A percentile compares a stretch with the other conserved stretches of the same genome.
These are phyloP conservation scores for Steinernema scapterisci DNA, from an alignment of 2,888 invertebrate genomes.

Conservation along the genomic window DNA sequence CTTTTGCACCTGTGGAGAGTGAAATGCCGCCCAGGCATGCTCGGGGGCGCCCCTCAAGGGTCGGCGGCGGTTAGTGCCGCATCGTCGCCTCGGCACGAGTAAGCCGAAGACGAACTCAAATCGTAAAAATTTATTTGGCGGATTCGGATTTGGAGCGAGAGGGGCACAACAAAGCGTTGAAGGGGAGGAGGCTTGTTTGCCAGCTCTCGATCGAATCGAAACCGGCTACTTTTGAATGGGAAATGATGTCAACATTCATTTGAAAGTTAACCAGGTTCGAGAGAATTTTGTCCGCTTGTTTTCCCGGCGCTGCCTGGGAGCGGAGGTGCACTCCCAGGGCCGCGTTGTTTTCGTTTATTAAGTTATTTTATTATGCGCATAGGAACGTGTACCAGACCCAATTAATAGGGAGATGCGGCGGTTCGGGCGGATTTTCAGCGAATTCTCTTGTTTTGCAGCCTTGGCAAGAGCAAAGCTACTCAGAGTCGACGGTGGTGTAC, in stretches of 20 bases:
- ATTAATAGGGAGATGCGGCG: too few relatives aligned
- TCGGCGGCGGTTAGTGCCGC: background rate
- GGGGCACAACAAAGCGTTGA: background rate
- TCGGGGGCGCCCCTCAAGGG: background rate
- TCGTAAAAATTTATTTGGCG: background rate
- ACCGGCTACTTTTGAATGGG: constrained; percentile 4
- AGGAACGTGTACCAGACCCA: too few relatives aligned
- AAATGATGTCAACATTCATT: constrained; percentile 9
- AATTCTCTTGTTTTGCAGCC: too few relatives aligned
- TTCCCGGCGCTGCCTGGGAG: too few relatives aligned
- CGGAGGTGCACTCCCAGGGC: too few relatives aligned
- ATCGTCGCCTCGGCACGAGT: background rate
- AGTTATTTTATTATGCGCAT: too few relatives aligned
- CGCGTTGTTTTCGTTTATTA: too few relatives aligned
- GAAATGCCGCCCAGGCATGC: background rate
- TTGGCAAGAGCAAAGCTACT: too few relatives aligned
- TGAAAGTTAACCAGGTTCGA: background rate
- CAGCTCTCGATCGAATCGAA: background rate
- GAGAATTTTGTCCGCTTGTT: too few relatives aligned
- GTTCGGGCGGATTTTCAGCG: too few relatives aligned
- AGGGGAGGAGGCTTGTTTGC: background rate
- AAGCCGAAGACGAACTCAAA: background rate
- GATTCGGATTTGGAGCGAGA: background rate
- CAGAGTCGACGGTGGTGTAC: too few relatives aligned
- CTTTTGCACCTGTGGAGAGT: constrained; percentile 1